Evolutionary conservation across 2,113 vertebrate species (phyloP).

Genomic region (Silurus asotus): DNA sequence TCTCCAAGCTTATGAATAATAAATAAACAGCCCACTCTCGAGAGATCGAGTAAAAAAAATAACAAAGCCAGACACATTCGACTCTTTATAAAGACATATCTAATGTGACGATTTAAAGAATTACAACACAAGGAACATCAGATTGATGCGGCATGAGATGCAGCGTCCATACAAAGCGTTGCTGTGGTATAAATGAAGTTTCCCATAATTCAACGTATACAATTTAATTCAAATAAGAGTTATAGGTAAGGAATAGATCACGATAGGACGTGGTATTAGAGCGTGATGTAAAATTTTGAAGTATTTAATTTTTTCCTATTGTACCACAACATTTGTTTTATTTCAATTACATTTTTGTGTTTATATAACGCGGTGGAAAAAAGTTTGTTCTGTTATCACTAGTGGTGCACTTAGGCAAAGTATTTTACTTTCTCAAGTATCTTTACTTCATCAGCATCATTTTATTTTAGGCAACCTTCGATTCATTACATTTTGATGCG

Average conservation of each 20-base stretch:
- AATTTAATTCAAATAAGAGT: background rate
- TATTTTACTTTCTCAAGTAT: no score
- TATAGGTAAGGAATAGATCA: background rate
- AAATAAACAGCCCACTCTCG: background rate
- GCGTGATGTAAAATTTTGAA: background rate
- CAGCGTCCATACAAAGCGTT: background rate
- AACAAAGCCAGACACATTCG: background rate
- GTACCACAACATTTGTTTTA: background rate
- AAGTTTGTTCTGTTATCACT: no score
- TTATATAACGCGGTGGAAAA: no score
- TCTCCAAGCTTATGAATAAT: slow-evolving; percentile 11
- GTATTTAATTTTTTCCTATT: background rate
- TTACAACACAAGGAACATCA: background rate
- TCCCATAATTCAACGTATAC: background rate
- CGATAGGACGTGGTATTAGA: background rate
- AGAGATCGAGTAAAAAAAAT: background rate
- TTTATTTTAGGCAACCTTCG: no score
- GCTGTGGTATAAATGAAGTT: background rate
- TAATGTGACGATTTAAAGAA: background rate
- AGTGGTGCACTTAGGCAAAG: no score
- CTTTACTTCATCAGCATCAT: no score
- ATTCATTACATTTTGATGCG: no score
- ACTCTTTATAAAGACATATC: background rate
- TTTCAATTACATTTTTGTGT: no score
- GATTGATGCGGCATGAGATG: background rate